Evolutionary conservation across 2,888 invertebrate species (phyloP), one percentile per base, ranked within the genome.

Genomic region (Frankliniella fusca): DNA sequence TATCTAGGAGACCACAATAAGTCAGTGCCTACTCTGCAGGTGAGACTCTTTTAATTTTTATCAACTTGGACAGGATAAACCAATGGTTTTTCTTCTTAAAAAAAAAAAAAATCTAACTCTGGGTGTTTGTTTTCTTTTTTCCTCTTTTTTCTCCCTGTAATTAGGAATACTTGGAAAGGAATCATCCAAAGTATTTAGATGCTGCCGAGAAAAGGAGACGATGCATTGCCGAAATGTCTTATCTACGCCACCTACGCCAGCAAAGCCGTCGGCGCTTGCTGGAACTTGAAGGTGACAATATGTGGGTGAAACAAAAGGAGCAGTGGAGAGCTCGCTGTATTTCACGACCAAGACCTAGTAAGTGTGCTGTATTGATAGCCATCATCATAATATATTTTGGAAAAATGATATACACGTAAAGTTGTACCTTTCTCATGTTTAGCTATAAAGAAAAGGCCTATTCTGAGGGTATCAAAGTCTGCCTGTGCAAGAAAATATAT

Each of bases 121-220:
- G 49, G 11, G n/a, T 1, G n/a, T 38, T 23, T 38, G 70, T 81
- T 81, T 50, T 7, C 27, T 76, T 54, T 82, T 9, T 27, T 28
- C 23, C 38, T 50, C 50, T 18, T 80, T 80, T 18, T 15, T 70
- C 20, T 80, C 82, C 80, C 7, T 76, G 80, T 10, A 90, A 93
- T 48, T 89, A 94, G 90, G 94, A 95, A 83, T 93, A 93, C 86
- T 90, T 95, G 85, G 90, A 91, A 84, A 90, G 87, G 84, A 93
- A 94, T 85, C 91, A 93, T 54, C 95, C 95, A 0, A 91, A 92
- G 83, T 95, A 95, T 87, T 89, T 94, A 50, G 87, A 89, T 80
- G 89, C 90, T 81, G 91, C 92, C 0, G 91, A 92, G 85, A 88
- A 88, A 81, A 88, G 92, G 83, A 87, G 90, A 82, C 88, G 89